Conservation (phyloP, 1,140 invertebrate species). For the Bombus ignitus region DNA sequence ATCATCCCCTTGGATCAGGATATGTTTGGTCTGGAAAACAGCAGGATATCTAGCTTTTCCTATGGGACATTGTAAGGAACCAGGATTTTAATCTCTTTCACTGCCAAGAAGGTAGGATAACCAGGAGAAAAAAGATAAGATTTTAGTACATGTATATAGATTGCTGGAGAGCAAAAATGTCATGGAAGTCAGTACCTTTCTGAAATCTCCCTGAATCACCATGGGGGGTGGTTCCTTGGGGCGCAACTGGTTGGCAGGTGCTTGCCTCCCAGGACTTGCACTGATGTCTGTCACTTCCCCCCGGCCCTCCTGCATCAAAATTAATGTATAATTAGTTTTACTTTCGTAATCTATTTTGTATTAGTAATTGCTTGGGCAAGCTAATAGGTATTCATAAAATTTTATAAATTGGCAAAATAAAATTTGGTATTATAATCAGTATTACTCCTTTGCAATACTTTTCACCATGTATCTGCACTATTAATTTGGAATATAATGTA, state of each 20-base stretch:
- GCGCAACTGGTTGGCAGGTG: conserved; percentile 86
- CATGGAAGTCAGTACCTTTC: conserved; percentile 87
- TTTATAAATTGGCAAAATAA: too few species aligned
- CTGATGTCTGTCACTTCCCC: conserved; percentile 94
- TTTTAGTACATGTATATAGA: background rate
- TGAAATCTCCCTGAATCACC: conserved; percentile 96
- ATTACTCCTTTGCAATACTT: too few species aligned
- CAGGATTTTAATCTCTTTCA: background rate
- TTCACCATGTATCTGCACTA: too few species aligned
- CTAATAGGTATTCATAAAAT: too few species aligned
- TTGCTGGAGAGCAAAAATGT: background rate
- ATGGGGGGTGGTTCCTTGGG: conserved; percentile 91
- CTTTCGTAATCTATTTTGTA: background rate
- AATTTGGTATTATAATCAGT: too few species aligned
- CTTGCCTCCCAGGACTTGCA: conserved; percentile 93
- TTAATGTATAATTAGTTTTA: conserved; percentile 25
- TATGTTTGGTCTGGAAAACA: background rate
- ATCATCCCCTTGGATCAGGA: background rate
- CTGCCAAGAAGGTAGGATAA: background rate
- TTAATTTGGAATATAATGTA: too few species aligned
- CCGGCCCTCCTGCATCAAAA: conserved; percentile 89
- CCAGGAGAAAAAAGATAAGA: background rate
- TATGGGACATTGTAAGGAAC: background rate
- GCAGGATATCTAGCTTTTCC: background rate
- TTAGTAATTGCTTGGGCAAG: too few species aligned